phyloP scores from a whole-genome alignment of 2,113 vertebrate species.

The Rana temporaria region DNA sequence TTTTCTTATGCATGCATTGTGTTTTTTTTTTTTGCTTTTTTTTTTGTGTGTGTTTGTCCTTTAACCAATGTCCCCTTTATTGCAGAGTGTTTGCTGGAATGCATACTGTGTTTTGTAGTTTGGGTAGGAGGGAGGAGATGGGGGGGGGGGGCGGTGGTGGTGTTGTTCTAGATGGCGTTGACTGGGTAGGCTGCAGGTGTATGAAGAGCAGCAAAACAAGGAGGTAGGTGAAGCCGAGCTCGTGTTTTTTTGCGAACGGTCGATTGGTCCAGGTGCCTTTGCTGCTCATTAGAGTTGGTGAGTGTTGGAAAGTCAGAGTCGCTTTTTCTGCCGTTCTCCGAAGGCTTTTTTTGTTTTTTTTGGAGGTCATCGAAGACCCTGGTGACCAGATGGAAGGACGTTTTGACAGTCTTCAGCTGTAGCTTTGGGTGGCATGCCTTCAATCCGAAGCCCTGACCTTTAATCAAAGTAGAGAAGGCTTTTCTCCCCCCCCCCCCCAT shows the following conservation, averaged over 20 bases:
- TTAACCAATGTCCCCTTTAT: not conserved
- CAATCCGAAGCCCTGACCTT: not conserved
- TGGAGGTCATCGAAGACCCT: not conserved
- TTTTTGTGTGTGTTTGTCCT: not conserved
- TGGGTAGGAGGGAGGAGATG: not conserved
- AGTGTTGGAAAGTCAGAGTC: constrained; percentile 32
- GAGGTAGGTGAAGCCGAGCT: constrained; percentile 22
- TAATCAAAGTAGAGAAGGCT: not conserved
- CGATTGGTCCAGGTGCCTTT: constrained; percentile 33
- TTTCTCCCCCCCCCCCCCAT: not conserved
- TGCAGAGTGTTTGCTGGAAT: constrained; percentile 15
- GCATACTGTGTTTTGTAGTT: not conserved
- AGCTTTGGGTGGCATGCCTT: not conserved
- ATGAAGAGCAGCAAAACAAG: constrained; percentile 12
- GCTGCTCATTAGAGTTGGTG: constrained; percentile 20
- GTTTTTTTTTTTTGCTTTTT: not conserved
- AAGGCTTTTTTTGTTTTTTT: not conserved
- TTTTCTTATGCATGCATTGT: constrained; percentile 34
- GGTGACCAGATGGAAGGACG: not conserved
- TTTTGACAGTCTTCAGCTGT: not conserved
- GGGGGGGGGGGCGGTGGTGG: not conserved
- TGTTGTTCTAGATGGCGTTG: constrained; percentile 15
- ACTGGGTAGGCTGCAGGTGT: constrained; percentile 4
- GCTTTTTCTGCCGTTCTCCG: constrained; percentile 17
- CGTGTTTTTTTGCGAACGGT: constrained; percentile 16